Percentiles rank a stretch among this genome's conserved stretches.
Evolutionary conservation across 1,140 invertebrate genomes (phyloP).

Genomic region (Sycophaga agraensis): DNA sequence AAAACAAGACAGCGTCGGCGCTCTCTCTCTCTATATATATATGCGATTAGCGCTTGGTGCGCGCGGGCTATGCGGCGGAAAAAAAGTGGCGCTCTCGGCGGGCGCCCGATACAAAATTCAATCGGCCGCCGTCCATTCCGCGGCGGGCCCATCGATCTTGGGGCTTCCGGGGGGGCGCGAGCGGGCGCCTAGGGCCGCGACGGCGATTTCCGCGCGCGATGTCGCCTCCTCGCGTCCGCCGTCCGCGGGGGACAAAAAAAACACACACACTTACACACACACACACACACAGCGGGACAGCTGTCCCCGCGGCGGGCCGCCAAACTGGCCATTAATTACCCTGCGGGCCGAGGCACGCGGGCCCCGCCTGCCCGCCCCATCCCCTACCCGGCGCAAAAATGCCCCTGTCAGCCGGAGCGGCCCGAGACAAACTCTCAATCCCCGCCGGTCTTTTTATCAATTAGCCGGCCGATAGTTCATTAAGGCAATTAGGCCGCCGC

Average conservation of each 20-base stretch:
- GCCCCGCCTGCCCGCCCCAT: neutral
- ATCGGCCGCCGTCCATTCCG: constrained; percentile 60
- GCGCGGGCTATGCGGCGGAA: neutral
- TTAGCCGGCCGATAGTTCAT: constrained; percentile 26
- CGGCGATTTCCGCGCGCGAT: constrained; percentile 44
- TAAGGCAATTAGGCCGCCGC: constrained; percentile 4
- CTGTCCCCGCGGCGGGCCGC: constrained; percentile 55
- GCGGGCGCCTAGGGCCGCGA: constrained; percentile 35
- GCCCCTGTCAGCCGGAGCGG: constrained; percentile 5
- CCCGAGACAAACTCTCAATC: constrained; percentile 24
- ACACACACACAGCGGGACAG: too few relatives aligned
- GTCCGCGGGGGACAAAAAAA: constrained; percentile 35
- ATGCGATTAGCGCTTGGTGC: constrained; percentile 20
- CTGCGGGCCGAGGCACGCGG: too few relatives aligned
- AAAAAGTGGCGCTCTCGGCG: constrained; percentile 33
- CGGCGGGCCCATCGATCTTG: constrained; percentile 58
- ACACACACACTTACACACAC: too few relatives aligned
- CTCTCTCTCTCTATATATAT: too few relatives aligned
- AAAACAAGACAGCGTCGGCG: neutral
- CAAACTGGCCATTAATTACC: constrained; percentile 58
- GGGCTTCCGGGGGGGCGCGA: constrained; percentile 52
- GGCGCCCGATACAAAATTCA: constrained; percentile 57
- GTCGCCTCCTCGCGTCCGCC: constrained; percentile 33
- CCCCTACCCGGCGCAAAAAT: constrained; percentile 12
- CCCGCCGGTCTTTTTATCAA: constrained; percentile 28